Evolutionary conservation across 2,888 invertebrate genomes (phyloP).

Genomic region (Liopterus haemorrhoidalis): DNA sequence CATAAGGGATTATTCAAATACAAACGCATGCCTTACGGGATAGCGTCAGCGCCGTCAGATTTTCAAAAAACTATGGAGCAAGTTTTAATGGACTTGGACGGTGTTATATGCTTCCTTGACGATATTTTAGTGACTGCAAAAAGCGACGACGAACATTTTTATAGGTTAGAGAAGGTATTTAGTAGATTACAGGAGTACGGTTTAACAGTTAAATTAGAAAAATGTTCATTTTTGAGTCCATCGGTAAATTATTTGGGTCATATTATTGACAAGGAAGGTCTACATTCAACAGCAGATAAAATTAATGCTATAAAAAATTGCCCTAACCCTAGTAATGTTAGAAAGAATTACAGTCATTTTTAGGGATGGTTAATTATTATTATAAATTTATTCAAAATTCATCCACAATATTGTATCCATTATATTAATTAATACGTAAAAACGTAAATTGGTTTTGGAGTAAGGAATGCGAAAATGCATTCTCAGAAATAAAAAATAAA

Average conservation of each 20-base stretch:
- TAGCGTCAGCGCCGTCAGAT: not conserved
- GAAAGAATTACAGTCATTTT: constrained; percentile 27
- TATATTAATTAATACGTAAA: no score
- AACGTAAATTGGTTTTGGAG: constrained; percentile 4
- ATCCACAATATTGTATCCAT: not conserved
- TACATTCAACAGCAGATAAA: constrained; percentile 10
- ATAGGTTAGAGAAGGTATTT: not conserved
- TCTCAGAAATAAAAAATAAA: not conserved
- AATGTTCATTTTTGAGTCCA: constrained; percentile 11
- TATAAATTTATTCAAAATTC: constrained; percentile 6
- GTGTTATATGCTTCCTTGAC: no score
- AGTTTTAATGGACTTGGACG: no score
- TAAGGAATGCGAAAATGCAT: not conserved
- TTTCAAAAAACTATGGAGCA: no score
- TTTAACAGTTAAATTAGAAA: constrained; percentile 2
- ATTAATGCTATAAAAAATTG: constrained; percentile 14
- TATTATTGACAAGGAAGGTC: constrained; percentile 14
- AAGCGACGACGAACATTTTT: not conserved
- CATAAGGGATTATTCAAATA: constrained; percentile 8
- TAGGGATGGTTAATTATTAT: constrained; percentile 2
- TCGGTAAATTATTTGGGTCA: constrained; percentile 13
- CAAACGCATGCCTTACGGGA: not conserved
- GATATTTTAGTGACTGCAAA: constrained; percentile 1
- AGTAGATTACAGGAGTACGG: constrained; percentile 4
- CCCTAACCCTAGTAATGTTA: constrained; percentile 11